Conservation (phyloP, 2,113 vertebrate genomes). For the Aspiorhynchus laticeps region DNA sequence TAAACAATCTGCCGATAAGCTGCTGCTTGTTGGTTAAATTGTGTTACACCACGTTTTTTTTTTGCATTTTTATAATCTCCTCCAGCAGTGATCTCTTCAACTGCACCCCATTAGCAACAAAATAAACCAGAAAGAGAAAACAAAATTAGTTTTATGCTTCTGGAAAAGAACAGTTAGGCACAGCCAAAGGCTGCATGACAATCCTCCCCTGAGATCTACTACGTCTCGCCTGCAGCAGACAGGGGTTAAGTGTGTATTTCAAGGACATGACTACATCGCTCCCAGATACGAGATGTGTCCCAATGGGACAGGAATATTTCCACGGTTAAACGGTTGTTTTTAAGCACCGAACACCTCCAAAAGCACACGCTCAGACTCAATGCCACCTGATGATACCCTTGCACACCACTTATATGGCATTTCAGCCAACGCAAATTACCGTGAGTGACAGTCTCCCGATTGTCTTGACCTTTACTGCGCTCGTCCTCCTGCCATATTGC, state of each 20-base stretch:
- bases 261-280: constrained; percentile 13
- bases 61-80: not conserved
- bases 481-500: constrained; percentile 35
- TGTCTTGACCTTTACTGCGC: constrained; percentile 31
- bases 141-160: not conserved
- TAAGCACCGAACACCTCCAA: not conserved
- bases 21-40: not conserved
- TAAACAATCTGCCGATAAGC: not conserved
- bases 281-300: not conserved
- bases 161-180: constrained; percentile 21
- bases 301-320: not conserved
- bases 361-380: not conserved
- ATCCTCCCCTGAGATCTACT: not conserved
- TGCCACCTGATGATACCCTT: constrained; percentile 28
- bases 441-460: constrained; percentile 21
- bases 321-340: constrained; percentile 11
- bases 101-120: not conserved
- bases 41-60: not conserved
- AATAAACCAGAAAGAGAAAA: not conserved
- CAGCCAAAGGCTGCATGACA: constrained; percentile 10
- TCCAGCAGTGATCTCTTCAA: constrained; percentile 1
- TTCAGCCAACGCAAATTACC: constrained; percentile 40
- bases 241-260: constrained; percentile 28
- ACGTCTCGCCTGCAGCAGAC: constrained; percentile 5
- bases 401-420: constrained; percentile 31